Conservation (phyloP, 2,113 vertebrate species). For the Ranitomeya variabilis region DNA sequence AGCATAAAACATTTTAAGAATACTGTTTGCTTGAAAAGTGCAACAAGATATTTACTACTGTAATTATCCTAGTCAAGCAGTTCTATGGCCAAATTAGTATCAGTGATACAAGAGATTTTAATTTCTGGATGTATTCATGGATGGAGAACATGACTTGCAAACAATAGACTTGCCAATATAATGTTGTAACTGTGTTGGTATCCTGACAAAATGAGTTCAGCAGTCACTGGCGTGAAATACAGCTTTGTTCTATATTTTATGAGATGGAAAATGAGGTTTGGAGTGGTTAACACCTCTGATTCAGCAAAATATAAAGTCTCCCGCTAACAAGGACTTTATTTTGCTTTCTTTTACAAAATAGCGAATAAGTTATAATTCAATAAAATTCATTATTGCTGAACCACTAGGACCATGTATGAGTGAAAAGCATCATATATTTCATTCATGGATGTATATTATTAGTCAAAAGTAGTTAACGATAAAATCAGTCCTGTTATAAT, state of each 20-base stretch:
- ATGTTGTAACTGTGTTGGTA: background rate
- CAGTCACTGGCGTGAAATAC: background rate
- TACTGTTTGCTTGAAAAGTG: background rate
- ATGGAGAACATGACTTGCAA: background rate
- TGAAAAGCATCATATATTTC: constrained; percentile 38
- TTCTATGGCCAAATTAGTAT: background rate
- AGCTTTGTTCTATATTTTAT: background rate
- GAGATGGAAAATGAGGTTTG: background rate
- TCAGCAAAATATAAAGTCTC: background rate
- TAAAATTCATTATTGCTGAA: constrained; percentile 41
- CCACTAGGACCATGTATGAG: constrained; percentile 32
- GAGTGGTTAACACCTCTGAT: background rate
- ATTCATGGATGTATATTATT: constrained; percentile 69
- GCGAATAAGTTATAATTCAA: constrained; percentile 38
- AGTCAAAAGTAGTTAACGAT: constrained; percentile 70
- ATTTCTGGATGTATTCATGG: too few species aligned
- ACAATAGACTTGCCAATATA: background rate
- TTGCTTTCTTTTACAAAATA: constrained; percentile 20
- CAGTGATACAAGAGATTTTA: background rate
- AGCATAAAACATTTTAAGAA: background rate
- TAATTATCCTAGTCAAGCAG: background rate
- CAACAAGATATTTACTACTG: background rate
- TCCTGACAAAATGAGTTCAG: background rate
- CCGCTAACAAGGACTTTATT: constrained; percentile 4
- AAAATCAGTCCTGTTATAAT: constrained; percentile 68